A percentile compares a stretch with the other conserved stretches of the same genome.
Evolutionary conservation across 2,888 invertebrate genomes (phyloP).

Genomic region (Nymphalis c-album): DNA sequence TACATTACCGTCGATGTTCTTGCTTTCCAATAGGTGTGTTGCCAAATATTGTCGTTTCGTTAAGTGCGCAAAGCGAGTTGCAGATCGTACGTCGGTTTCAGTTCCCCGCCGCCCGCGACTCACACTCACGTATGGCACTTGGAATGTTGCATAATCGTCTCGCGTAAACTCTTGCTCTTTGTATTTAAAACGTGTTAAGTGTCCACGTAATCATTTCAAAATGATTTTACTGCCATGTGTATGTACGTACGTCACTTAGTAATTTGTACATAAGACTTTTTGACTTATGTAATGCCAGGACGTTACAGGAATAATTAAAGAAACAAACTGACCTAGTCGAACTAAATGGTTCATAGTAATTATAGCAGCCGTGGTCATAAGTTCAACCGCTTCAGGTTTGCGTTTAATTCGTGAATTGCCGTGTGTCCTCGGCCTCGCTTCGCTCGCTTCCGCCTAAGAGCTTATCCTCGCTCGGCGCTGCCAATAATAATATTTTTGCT

Average conservation of each 20-base stretch:
- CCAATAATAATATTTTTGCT: constrained; percentile 76
- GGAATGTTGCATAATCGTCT: constrained; percentile 59
- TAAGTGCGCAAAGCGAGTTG: constrained; percentile 42
- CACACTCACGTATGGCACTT: constrained; percentile 52
- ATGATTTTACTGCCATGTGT: constrained; percentile 46
- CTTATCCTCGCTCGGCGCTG: constrained; percentile 75
- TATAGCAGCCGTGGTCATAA: constrained; percentile 38
- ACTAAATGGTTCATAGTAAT: background rate
- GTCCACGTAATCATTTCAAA: constrained; percentile 59
- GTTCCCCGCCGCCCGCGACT: constrained; percentile 42
- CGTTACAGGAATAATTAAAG: background rate
- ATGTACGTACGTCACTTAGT: constrained; percentile 35
- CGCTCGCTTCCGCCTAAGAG: constrained; percentile 73
- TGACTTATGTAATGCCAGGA: constrained; percentile 22
- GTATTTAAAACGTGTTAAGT: constrained; percentile 67
- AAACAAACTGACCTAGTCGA: background rate
- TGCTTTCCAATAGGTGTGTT: constrained; percentile 68
- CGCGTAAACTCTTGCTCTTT: constrained; percentile 62
- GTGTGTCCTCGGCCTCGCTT: constrained; percentile 77
- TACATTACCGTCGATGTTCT: constrained; percentile 61
- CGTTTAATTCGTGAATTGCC: constrained; percentile 71
- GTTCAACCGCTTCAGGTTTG: constrained; percentile 58
- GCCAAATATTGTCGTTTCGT: constrained; percentile 63
- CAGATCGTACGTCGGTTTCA: constrained; percentile 41
- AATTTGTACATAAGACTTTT: constrained; percentile 39